Evolutionary conservation across 2,888 invertebrate species (phyloP), one percentile per base, ranked within the genome.

Genomic region (Steinernema scapterisci): DNA sequence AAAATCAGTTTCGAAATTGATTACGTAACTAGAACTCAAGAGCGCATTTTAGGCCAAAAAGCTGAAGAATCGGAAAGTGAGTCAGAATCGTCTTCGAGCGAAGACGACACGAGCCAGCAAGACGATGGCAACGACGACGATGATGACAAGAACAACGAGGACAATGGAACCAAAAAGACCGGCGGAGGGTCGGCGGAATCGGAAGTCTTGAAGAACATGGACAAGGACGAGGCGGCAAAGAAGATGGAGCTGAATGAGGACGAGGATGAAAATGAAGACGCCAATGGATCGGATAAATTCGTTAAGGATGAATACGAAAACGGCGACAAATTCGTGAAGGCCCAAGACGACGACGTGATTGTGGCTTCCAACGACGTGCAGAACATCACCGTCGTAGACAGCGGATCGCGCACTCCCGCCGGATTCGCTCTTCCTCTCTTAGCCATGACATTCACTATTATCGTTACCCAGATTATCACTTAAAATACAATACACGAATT

Each of bases 191-290:
- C 63, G 16, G 16, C 27, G 31, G 63, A 31, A 54, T 54, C 54
- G 16, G 63, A 63, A 31, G 19, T 13, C 31, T 38, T 63, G 63
- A 63, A 63, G 38, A 63, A 63, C 9, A 63, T 63, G 19, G 31
- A 31, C 63, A 27, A 63, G 5, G 63, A 63, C 31, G 31, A 63
- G n/a, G n/a, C n/a, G n/a, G n/a, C n/a, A 31, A 25, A 21, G 19
- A 48, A 48, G 48, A 6, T 25, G 23, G 21, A 54, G 25, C 3
- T 19, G 16, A 13, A 54, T 23, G 25, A 54, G 13, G 25, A 6
- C 25, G 54, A 16, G 23, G 25, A 54, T 2, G 23, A 54, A 13
- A 54, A 54, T 2, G 25, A 16, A 25, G 63, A 63, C 63, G 7
- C 16, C 16, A 38, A 16, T 7, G 13, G 16, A 13, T 5, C 21